Percentiles rank a stretch among this genome's conserved stretches.
Evolutionary conservation across 2,797 vertebrate genomes (phyloP).

Genomic region (Cyclura pinguis): DNA sequence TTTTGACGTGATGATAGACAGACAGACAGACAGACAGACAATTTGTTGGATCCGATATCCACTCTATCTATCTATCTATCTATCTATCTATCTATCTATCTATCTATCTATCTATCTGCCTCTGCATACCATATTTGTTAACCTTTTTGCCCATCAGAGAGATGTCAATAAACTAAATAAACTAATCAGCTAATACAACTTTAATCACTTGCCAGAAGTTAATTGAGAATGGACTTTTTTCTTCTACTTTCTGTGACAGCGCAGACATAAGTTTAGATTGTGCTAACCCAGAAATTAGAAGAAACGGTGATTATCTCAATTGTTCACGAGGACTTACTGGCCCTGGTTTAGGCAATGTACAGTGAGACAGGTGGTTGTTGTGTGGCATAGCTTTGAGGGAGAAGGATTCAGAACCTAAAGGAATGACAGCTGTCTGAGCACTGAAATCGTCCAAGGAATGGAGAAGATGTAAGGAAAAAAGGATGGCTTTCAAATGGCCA

Average conservation of each 20-base stretch:
- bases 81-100: too few relatives aligned
- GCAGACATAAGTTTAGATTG: neutral
- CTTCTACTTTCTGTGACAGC: neutral
- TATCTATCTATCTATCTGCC: too few relatives aligned
- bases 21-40: too few relatives aligned
- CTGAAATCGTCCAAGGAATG: neutral
- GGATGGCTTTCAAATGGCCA: neutral
- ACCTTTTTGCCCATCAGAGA: too few relatives aligned
- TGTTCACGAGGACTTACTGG: neutral
- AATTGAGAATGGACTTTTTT: neutral
- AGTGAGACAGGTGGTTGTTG: conserved; percentile 65
- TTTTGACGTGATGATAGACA: neutral
- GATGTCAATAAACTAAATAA: too few relatives aligned
- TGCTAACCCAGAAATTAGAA: neutral
- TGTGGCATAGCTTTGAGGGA: conserved; percentile 54
- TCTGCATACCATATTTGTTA: too few relatives aligned
- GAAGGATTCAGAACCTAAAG: conserved; percentile 36
- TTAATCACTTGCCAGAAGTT: too few relatives aligned
- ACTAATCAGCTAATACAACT: too few relatives aligned
- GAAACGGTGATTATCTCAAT: neutral
- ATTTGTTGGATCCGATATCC: too few relatives aligned
- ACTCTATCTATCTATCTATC: too few relatives aligned
- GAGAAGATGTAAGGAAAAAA: neutral
- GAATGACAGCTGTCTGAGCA: conserved; percentile 24
- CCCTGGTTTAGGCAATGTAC: conserved; percentile 8